phyloP scores from a whole-genome alignment of 1,140 invertebrate genomes.

The Melipona quadrifasciata region DNA sequence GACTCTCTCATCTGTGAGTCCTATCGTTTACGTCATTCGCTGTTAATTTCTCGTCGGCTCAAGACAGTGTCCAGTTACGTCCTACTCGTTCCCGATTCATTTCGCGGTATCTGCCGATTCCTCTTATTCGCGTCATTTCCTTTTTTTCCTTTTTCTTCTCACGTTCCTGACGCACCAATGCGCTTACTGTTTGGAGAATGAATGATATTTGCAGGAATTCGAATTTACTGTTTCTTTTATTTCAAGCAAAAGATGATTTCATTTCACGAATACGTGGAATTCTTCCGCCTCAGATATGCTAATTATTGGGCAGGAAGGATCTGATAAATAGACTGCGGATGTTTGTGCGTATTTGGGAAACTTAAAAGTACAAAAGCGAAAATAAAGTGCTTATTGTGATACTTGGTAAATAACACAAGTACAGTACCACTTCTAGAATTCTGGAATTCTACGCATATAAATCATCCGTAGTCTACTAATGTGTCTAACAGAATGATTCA shows the following conservation, averaged over 20 bases:
- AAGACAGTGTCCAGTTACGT: constrained; percentile 1
- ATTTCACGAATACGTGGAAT: not conserved
- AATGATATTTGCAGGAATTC: not conserved
- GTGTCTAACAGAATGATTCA: not conserved
- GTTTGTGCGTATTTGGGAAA: too few species aligned
- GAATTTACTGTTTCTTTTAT: not conserved
- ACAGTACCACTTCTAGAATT: too few species aligned
- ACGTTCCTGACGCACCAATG: not conserved
- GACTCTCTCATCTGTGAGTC: constrained; percentile 47
- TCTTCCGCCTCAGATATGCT: not conserved
- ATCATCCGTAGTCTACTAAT: too few species aligned
- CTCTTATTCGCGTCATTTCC: not conserved
- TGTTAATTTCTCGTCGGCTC: constrained; percentile 34
- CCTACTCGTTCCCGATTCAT: not conserved
- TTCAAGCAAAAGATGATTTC: not conserved
- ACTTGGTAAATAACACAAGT: too few species aligned
- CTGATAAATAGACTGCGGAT: too few species aligned
- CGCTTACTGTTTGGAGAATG: not conserved
- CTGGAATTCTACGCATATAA: too few species aligned
- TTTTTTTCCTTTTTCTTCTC: too few species aligned
- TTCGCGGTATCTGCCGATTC: not conserved
- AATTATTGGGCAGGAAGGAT: not conserved
- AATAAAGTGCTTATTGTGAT: too few species aligned
- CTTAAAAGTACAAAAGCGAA: too few species aligned
- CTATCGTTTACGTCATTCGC: constrained; percentile 36